phyloP scores from a whole-genome alignment of 30 jellyfish, hydroid and myxozoan genomes.

The Catostylus mosaicus region DNA sequence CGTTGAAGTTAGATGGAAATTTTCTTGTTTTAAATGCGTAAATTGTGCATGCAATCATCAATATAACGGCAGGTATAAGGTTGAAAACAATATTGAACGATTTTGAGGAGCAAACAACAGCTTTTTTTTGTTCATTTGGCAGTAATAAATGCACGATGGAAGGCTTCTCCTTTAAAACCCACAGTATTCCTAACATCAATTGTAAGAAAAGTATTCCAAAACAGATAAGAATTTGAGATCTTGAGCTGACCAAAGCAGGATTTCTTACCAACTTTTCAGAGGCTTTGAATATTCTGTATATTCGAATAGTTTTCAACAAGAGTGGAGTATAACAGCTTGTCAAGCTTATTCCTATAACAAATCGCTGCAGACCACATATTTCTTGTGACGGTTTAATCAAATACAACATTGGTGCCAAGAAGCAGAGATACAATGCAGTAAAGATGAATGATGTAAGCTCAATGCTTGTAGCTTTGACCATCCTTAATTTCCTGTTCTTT shows the following conservation, averaged over 20 bases:
- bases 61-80: slow-evolving; percentile 15
- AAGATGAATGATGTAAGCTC: slow-evolving; percentile 49
- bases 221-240: slow-evolving; percentile 75
- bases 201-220: slow-evolving; percentile 70
- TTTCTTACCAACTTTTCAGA: slow-evolving; percentile 44
- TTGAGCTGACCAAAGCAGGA: slow-evolving; percentile 61
- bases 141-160: slow-evolving; percentile 44
- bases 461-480: slow-evolving; percentile 61
- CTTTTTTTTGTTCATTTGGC: slow-evolving; percentile 30
- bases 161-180: slow-evolving; percentile 80
- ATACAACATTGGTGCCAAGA: slow-evolving; percentile 47
- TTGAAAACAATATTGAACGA: slow-evolving; percentile 10
- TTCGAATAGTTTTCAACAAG: slow-evolving; percentile 72
- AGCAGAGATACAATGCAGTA: slow-evolving; percentile 47
- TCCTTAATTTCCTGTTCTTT: slow-evolving; percentile 31
- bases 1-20: too few species aligned
- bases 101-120: slow-evolving; percentile 16
- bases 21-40: slow-evolving; percentile 62
- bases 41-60: slow-evolving; percentile 40
- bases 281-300: slow-evolving; percentile 72
- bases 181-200: slow-evolving; percentile 54
- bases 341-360: slow-evolving; percentile 72
- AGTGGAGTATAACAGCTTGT: slow-evolving; percentile 85
- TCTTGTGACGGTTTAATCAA: slow-evolving; percentile 33
- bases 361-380: slow-evolving; percentile 54